A percentile compares a stretch with the other conserved stretches of the same genome.
phyloP scores from a whole-genome alignment of 2,113 vertebrate species.

The Platanista minor region DNA sequence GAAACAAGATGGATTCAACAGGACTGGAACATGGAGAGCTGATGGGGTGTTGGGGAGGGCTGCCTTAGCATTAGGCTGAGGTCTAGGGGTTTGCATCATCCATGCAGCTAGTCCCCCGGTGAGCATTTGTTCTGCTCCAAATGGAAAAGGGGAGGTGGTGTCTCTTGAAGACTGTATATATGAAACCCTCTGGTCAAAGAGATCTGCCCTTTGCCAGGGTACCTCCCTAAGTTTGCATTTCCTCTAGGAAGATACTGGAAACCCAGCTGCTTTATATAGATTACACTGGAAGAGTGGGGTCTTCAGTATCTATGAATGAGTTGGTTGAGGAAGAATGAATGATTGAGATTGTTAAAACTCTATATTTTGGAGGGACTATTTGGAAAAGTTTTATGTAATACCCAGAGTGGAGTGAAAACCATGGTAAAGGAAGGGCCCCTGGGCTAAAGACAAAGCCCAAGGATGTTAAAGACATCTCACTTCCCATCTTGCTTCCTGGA shows the following conservation, averaged over 20 bases:
- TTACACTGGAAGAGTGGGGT: background rate
- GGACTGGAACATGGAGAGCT: accelerated
- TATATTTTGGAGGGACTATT: background rate
- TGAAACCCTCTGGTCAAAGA: background rate
- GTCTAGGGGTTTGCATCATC: accelerated
- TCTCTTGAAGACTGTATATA: background rate
- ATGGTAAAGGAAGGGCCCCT: background rate
- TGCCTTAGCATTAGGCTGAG: background rate
- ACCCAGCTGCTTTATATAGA: background rate
- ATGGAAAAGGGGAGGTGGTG: background rate
- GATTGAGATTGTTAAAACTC: background rate
- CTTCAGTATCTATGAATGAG: background rate
- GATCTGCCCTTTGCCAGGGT: background rate
- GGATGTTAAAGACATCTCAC: background rate
- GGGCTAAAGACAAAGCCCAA: background rate
- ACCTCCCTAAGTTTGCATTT: background rate
- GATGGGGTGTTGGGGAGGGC: background rate
- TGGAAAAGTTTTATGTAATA: background rate
- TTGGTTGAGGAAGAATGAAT: background rate
- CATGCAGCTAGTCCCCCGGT: accelerated
- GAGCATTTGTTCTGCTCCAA: background rate
- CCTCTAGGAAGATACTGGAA: background rate
- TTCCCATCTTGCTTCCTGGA: background rate
- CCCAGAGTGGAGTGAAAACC: background rate
- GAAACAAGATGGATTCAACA: no score